Base-by-base conservation (phyloP, 2,888 invertebrate genomes). In the Perdita meconis region DNA sequence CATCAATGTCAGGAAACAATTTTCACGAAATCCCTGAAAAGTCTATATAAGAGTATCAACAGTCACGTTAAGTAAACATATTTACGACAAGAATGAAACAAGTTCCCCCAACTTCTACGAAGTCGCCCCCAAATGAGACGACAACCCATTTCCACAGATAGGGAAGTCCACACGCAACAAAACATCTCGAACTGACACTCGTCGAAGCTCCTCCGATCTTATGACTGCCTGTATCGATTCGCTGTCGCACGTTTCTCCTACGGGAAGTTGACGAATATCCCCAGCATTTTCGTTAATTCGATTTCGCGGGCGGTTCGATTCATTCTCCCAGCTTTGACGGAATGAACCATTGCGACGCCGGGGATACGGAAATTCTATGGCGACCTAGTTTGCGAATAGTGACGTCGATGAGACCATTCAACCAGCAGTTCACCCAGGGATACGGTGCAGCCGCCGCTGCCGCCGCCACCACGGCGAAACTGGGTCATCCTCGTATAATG, bases 341-440 rank as follows among this genome's bases (percentile, higher is more conserved):
- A 56, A 47, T 19, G 79, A 63, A 61, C 71, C 57, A 57, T 44
- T 63, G 79, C 81, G 78, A 81, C 36, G 47, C 79, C 56, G 59
- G 51, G 36, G 16, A 57, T 51, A 53, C 61, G 64, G 76, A 64
- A 68, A 80, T 65, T 64, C 68, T 68, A 71, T 77, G 74, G 70
- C 57, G 76, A 81, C 76, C 77, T 51, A 77, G 75, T 84, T 82
- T 19, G 76, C 51, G 51, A 77, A 51, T 65, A 67, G 60, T 84
- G 77, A 83, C 83, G 80, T 83, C 70, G 71, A 56, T 79, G 53
- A 61, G 73, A 74, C 69, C 76, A 81, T 88, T 87, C 86, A 87
- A 85, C 86, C 82, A 84, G 80, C 69, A 74, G 63, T 82, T 85
- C 78, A 85, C 75, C 85, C 78, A 82, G 78, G 77, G 80, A 78